phyloP scores from a whole-genome alignment of 2,113 vertebrate genomes.

The Rhadina sibilatrix region DNA sequence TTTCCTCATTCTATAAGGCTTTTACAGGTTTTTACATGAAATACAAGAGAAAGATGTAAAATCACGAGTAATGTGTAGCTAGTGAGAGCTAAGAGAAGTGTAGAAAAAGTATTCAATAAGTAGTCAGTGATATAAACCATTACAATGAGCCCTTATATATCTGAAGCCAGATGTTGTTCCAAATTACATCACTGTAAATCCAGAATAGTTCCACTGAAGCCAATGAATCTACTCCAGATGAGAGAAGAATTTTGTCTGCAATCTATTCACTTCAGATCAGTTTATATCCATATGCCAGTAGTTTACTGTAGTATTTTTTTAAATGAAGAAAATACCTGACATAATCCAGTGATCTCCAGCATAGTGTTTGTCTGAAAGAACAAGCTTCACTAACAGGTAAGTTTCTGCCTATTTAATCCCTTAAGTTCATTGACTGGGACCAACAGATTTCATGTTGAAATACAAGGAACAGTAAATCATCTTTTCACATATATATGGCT shows the following conservation, averaged over 20 bases:
- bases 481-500: neutral
- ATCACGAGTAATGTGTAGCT: neutral
- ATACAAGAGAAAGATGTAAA: neutral
- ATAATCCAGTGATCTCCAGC: neutral
- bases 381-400: neutral
- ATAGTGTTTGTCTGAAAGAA: neutral
- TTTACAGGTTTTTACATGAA: neutral
- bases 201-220: slow-evolving; percentile 44
- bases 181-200: slow-evolving; percentile 63
- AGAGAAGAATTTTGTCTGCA: slow-evolving; percentile 49
- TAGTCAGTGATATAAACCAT: slow-evolving; percentile 40
- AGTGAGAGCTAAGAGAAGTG: neutral
- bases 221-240: slow-evolving; percentile 54
- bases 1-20: neutral
- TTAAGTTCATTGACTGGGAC: neutral
- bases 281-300: neutral
- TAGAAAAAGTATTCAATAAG: neutral
- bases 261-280: slow-evolving; percentile 28
- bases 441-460: neutral
- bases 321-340: neutral
- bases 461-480: neutral
- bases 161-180: slow-evolving; percentile 39
- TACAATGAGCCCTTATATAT: neutral
- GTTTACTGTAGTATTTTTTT: neutral
- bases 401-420: neutral